Conservation (phyloP, 1,140 invertebrate species). For the Ceratosolen fusciceps region DNA sequence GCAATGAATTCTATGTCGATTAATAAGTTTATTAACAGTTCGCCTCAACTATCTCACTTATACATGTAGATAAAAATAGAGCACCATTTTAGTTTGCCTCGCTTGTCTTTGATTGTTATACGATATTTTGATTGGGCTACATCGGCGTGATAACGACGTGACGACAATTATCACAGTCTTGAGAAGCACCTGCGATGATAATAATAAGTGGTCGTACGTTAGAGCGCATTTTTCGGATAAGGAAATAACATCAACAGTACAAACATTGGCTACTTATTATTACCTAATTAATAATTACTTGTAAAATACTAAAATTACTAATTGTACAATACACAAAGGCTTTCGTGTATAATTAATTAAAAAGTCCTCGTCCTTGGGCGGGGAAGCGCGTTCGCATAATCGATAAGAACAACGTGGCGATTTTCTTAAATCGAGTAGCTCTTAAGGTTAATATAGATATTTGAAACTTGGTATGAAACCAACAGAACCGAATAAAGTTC, state of each 20-base stretch:
- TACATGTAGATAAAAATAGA: conserved; percentile 21
- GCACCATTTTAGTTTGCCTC: neutral
- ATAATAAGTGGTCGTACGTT: neutral
- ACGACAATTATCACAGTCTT: conserved; percentile 11
- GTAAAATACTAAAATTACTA: neutral
- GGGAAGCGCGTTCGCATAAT: too few species aligned
- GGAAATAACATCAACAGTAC: neutral
- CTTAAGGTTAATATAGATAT: too few species aligned
- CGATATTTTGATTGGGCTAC: neutral
- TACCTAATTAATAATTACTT: neutral
- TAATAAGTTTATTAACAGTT: neutral
- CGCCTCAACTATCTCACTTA: neutral
- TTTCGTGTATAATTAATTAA: too few species aligned
- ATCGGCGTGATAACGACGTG: neutral
- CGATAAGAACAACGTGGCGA: too few species aligned
- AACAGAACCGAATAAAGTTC: too few species aligned
- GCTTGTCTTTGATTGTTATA: conserved; percentile 1
- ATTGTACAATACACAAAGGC: neutral
- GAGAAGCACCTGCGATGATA: neutral
- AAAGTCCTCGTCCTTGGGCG: too few species aligned
- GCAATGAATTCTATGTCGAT: conserved; percentile 2
- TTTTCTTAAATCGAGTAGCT: too few species aligned
- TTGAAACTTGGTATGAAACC: too few species aligned
- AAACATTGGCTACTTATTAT: neutral
- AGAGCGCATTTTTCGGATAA: neutral